These are phyloP conservation scores for Molorchus minor DNA, from an alignment of 2,888 invertebrate genomes.

Conservation along the genomic window DNA sequence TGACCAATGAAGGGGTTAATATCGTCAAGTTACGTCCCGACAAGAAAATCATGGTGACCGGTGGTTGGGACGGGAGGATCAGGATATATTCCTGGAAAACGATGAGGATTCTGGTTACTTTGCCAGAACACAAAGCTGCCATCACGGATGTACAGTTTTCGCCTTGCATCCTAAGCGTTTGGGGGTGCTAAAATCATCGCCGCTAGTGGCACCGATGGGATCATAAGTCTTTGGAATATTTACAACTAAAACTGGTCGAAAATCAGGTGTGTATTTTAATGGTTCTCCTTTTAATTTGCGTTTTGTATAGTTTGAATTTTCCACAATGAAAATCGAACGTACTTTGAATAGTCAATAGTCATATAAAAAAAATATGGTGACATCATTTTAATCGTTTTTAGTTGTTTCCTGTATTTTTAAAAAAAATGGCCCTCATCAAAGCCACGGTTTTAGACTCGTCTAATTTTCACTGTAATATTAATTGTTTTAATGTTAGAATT, in stretches of 20 bases:
- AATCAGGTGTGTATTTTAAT: not conserved
- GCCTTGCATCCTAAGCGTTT: conserved; percentile 69
- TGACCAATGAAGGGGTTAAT: conserved; percentile 80
- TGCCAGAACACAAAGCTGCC: conserved; percentile 76
- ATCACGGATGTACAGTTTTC: conserved; percentile 80
- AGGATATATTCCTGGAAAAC: conserved; percentile 83
- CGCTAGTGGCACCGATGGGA: conserved; percentile 77
- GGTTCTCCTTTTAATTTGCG: no score
- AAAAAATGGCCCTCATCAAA: no score
- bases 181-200: conserved; percentile 84
- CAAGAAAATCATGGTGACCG: conserved; percentile 76
- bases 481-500: no score
- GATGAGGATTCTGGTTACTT: conserved; percentile 74
- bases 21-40: conserved; percentile 74
- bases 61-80: conserved; percentile 77
- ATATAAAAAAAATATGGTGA: no score
- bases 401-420: no score
- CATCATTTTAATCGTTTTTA: no score
- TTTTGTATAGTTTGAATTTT: no score
- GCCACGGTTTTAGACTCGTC: no score
- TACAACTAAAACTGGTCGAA: conserved; percentile 68
- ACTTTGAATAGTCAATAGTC: no score
- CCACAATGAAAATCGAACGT: no score
- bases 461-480: no score
- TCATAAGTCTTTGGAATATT: conserved; percentile 82